Percentiles rank a stretch among this genome's conserved stretches.
These are phyloP conservation scores for Lemur catta DNA, from an alignment of 2,797 vertebrate species.

Conservation along the genomic window DNA sequence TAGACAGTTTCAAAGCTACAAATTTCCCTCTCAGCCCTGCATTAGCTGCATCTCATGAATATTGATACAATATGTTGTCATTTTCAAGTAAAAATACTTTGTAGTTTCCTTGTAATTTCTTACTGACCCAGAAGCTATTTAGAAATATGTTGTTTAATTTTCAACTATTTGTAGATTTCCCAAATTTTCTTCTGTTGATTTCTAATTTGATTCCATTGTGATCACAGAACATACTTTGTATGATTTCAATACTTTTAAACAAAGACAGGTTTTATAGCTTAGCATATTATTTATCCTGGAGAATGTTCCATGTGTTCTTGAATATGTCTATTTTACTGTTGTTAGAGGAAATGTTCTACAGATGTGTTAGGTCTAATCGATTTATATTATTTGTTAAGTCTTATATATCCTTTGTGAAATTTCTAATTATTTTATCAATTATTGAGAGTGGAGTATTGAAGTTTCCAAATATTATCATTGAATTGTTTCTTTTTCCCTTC, in stretches of 20 bases:
- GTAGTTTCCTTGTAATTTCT: conserved; percentile 21
- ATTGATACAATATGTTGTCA: not conserved
- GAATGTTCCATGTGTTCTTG: not conserved
- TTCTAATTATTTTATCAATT: not conserved
- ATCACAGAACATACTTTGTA: not conserved
- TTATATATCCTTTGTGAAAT: not conserved
- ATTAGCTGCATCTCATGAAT: not conserved
- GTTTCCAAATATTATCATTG: not conserved
- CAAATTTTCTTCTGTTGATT: not conserved
- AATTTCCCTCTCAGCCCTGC: not conserved
- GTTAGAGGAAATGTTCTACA: not conserved
- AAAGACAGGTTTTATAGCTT: not conserved
- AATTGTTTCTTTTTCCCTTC: not conserved
- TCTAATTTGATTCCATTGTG: not conserved
- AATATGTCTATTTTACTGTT: not conserved
- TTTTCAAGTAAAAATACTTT: not conserved
- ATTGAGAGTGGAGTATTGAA: not conserved
- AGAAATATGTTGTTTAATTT: not conserved
- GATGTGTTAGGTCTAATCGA: not conserved
- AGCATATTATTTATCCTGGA: not conserved
- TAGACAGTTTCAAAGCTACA: not conserved
- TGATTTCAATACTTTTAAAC: not conserved
- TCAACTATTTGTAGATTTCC: not conserved
- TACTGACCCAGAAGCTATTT: not conserved
- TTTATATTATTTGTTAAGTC: not conserved